These are phyloP conservation scores for Timema cristinae DNA, from an alignment of 2,888 invertebrate genomes.

Conservation along the genomic window DNA sequence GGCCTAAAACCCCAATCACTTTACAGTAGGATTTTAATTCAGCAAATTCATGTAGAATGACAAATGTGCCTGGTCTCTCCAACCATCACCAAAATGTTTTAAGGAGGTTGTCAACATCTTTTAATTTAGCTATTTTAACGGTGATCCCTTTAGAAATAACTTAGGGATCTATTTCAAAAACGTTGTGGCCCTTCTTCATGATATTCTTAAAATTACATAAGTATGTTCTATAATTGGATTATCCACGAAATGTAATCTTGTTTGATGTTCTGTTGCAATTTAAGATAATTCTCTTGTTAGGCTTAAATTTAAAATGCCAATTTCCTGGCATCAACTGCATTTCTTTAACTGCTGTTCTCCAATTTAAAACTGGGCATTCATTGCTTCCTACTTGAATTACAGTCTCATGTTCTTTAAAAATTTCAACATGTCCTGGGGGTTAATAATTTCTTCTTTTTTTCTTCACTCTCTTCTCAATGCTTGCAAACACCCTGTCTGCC, in stretches of 20 bases:
- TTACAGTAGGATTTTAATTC: too few relatives aligned
- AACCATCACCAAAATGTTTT: too few relatives aligned
- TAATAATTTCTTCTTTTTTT: background rate
- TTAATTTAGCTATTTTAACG: background rate
- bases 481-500: too few relatives aligned
- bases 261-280: constrained; percentile 2
- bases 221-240: background rate
- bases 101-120: too few relatives aligned
- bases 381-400: background rate
- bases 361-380: background rate
- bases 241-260: background rate
- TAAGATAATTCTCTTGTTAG: background rate
- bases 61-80: too few relatives aligned
- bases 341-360: background rate
- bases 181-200: background rate
- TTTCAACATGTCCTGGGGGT: background rate
- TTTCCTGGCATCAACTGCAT: background rate
- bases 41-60: too few relatives aligned
- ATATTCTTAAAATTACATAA: background rate
- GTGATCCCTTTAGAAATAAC: background rate
- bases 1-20: too few relatives aligned
- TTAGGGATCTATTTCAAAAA: background rate
- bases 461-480: background rate
- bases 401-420: background rate
- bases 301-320: background rate